Conservation (phyloP, 2,113 vertebrate species). For the Plestiodon gilberti region DNA sequence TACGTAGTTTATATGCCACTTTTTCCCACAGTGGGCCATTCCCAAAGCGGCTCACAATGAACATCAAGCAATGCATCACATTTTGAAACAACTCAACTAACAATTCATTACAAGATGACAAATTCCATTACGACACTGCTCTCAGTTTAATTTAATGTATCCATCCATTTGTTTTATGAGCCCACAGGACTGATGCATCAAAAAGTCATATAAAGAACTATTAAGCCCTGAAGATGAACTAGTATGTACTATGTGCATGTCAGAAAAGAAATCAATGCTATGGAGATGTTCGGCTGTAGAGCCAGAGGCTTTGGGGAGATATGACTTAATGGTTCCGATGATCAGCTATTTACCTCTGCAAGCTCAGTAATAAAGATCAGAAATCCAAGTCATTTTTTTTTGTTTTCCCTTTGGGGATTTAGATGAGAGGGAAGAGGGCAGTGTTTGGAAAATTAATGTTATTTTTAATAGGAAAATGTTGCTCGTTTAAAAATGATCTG, state of each 20-base stretch:
- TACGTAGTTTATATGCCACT: too few species aligned
- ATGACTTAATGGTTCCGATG: neutral
- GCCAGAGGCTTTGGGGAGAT: neutral
- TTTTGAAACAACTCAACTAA: neutral
- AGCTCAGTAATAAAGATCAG: neutral
- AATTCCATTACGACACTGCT: neutral
- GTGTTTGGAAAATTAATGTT: neutral
- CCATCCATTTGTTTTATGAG: neutral
- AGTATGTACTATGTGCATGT: neutral
- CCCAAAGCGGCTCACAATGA: too few species aligned
- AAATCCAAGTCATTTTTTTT: neutral
- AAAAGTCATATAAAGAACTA: neutral
- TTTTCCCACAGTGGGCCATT: too few species aligned
- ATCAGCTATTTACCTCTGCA: neutral
- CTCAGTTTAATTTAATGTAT: neutral
- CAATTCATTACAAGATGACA: neutral
- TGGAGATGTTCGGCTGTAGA: neutral
- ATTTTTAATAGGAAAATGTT: neutral
- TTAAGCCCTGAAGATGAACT: neutral
- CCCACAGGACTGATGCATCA: neutral
- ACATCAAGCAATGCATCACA: too few species aligned
- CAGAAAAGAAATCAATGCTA: neutral
- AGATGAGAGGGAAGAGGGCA: neutral
- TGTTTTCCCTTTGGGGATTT: neutral
- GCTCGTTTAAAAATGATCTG: neutral